Conservation (phyloP, 2,113 vertebrate species). For the Lamprologus sp. region DNA sequence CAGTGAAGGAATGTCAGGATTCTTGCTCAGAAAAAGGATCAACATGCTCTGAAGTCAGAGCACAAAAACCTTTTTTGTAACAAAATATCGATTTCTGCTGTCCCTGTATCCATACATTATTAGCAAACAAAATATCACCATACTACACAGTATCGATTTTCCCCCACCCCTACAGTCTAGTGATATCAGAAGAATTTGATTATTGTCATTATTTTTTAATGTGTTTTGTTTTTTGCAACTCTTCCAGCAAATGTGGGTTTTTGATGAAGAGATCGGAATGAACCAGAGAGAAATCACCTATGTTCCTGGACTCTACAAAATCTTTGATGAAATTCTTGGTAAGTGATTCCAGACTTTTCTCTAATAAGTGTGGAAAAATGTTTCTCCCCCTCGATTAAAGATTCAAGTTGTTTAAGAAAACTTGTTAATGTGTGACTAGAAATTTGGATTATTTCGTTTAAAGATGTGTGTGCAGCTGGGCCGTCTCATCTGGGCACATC, state of each 20-base stretch:
- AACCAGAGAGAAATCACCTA: conserved; percentile 95
- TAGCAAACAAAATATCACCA: too few relatives aligned
- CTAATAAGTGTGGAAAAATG: background rate
- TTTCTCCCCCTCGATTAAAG: background rate
- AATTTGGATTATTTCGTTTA: background rate
- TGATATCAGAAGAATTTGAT: background rate
- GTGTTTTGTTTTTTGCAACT: background rate
- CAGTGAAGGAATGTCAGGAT: too few relatives aligned
- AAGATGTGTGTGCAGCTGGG: background rate
- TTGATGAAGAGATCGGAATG: conserved; percentile 95
- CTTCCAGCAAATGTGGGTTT: conserved; percentile 94
- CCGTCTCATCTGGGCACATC: background rate
- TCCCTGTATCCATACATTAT: too few relatives aligned
- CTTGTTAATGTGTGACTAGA: background rate
- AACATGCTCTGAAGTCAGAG: too few relatives aligned
- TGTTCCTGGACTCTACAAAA: conserved; percentile 97
- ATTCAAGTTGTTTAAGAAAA: background rate
- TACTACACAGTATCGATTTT: accelerated
- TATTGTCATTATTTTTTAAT: background rate
- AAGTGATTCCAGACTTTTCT: conserved; percentile 43
- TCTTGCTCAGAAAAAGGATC: too few relatives aligned
- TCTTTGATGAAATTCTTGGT: conserved; percentile 99
- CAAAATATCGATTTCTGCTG: too few relatives aligned
- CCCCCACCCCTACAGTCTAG: too few relatives aligned
- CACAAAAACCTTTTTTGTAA: too few relatives aligned